Evolutionary conservation across 2,113 vertebrate species (phyloP), one percentile per base, ranked within the genome.

Genomic region (Coracopsis vasa): DNA sequence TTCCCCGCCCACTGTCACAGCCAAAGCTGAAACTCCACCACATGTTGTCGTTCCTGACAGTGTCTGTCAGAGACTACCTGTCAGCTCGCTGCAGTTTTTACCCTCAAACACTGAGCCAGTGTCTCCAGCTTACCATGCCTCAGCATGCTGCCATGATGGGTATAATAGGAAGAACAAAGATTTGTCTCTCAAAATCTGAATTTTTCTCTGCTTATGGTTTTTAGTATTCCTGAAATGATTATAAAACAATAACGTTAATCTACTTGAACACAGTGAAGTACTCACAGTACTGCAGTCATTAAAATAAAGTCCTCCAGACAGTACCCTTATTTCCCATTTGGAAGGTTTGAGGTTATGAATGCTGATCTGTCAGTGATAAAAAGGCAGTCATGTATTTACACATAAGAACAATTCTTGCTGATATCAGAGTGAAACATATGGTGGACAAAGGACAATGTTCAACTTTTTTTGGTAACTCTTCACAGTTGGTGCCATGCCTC

Each of bases 101-200:
- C 69, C 50, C 67, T 84, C 66, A 25, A 31, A 21, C 33, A 2
- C 86, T 6, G 27, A 75, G 73, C 21, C 54, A 25, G 27, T 2
- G 8, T 27, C 75, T 66, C 39, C 88, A 86, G 39, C 39, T 33
- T 18, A 47, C 60, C 33, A 10, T 10, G n/a, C 37, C 44, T 86
- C 0, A 0, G 50, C 18, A 1, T 11, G 1, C 3, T 65, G 41
- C 71, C 53, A 14, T 2, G 19, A 11, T 45, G 69, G 28, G 50
- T 44, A 18, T 31, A 47, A 31, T 7, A 79, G 23, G 5, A 79
- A 24, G 51, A 66, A 50, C 48, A 89, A 88, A n/a, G 13, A 70
- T 41, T 67, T 37, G 13, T 42, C 20, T 74, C 60, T 60, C 7
- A 73, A 58, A 83, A 29, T 4, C 7, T 4, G 17, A n/a, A 1